Conservation (phyloP, 2,888 invertebrate genomes). For the Parnassius glacialis region DNA sequence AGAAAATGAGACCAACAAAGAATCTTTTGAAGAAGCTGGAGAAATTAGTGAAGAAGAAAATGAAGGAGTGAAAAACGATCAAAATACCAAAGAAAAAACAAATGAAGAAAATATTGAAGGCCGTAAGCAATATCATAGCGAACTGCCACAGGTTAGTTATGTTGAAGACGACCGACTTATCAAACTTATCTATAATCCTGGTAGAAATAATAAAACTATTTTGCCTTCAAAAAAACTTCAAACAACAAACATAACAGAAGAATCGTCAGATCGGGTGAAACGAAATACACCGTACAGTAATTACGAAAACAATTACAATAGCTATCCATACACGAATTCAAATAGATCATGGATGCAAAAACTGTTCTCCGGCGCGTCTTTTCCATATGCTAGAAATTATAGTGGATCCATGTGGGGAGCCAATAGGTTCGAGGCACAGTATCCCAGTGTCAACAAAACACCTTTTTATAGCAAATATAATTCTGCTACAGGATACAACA, state of each 20-base stretch:
- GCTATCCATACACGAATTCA: not conserved
- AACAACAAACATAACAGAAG: too few species aligned
- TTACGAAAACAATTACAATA: not conserved
- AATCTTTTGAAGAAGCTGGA: not conserved
- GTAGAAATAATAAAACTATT: too few species aligned
- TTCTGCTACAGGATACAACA: not conserved
- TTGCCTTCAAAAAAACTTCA: too few species aligned
- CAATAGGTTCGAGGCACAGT: not conserved
- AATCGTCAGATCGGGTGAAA: not conserved
- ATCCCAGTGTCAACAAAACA: not conserved
- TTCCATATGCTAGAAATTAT: slow-evolving; percentile 1
- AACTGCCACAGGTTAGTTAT: too few species aligned
- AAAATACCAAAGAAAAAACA: not conserved
- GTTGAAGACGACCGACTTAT: too few species aligned
- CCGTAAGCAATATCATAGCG: too few species aligned
- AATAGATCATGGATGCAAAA: not conserved
- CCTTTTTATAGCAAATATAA: not conserved
- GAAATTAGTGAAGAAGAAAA: not conserved
- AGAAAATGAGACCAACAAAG: not conserved
- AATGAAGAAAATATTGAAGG: not conserved
- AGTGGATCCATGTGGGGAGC: not conserved
- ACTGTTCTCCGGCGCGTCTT: not conserved
- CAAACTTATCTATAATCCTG: too few species aligned
- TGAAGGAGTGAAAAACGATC: not conserved
- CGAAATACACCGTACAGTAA: slow-evolving; percentile 5